Evolutionary conservation across 1,140 invertebrate species (phyloP).

Genomic region (Trichoplusia ni): DNA sequence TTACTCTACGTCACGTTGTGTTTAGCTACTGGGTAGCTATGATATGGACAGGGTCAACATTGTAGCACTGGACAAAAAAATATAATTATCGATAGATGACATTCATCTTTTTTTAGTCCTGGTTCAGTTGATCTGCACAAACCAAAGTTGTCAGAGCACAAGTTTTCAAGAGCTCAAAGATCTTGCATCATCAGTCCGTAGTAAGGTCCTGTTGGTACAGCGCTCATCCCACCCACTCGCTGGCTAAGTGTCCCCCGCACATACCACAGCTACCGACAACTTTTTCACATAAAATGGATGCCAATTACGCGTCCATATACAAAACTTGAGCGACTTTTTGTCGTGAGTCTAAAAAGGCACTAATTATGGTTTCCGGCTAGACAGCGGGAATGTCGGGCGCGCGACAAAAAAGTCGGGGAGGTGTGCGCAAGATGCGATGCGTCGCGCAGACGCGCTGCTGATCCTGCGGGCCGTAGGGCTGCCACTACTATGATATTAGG

Average conservation of each 20-base stretch:
- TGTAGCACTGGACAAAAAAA: too few relatives aligned
- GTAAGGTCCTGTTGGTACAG: too few relatives aligned
- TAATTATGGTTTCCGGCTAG: constrained; percentile 37
- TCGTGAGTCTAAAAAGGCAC: constrained; percentile 31
- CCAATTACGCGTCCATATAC: constrained; percentile 44
- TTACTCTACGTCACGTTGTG: not conserved
- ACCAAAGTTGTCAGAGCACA: too few relatives aligned
- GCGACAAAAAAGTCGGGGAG: constrained; percentile 35
- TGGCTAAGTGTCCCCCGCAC: constrained; percentile 28
- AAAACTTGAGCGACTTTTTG: constrained; percentile 34
- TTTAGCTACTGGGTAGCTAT: not conserved
- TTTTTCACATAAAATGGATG: constrained; percentile 28
- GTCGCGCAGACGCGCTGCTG: too few relatives aligned
- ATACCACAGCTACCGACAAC: constrained; percentile 23
- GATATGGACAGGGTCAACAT: too few relatives aligned
- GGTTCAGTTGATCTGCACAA: too few relatives aligned
- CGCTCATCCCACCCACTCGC: constrained; percentile 8
- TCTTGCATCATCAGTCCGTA: too few relatives aligned
- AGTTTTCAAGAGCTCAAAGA: too few relatives aligned
- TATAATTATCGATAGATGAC: too few relatives aligned
- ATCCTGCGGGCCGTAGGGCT: not conserved
- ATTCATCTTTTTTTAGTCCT: too few relatives aligned
- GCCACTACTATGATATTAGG: not conserved
- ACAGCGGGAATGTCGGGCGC: constrained; percentile 19
- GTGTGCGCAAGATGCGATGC: constrained; percentile 23